Evolutionary conservation across 1,140 invertebrate species (phyloP), one percentile per base, ranked within the genome.

Genomic region (Tetragonula clypearis): DNA sequence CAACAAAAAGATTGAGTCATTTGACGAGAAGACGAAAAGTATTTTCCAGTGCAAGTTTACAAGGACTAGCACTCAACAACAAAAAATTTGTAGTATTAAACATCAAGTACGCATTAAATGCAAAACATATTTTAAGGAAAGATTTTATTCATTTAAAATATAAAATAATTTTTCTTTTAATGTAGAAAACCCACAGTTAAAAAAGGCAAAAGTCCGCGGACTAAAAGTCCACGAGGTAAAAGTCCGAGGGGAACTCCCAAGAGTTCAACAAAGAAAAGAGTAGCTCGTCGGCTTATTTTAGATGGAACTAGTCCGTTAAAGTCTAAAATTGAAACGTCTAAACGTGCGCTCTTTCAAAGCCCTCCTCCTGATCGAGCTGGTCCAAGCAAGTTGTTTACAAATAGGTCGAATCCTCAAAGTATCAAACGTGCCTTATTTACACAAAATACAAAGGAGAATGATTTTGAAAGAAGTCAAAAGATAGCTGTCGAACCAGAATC

Each of bases 1-100:
- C 97, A 0, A 96, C 96, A 0, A 96, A 96, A 79, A 93, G 96
- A 62, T 91, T 97, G 60, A 97, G 96, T 75, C 96, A 97, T 90
- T 93, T 97, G 82, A 96, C 96, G 0, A 95, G 95, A 65, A 93
- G 97, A 30, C 93, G 96, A 66, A 95, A 96, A 86, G 96, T 96
- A 8, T 97, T 97, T 91, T 97, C 96, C 56, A 97, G 95, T 81
- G 94, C 94, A 11, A 95, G 95, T 91, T 91, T 95, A 35, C 92
- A 94, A 82, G 92, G 88, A 78, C 72, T 95, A 62, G 90, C 90
- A 49, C 80, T 92, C 62, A 82, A 90, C 4, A 91, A 95, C 82
- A 95, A 94, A 71, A 94, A 92, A 79, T 87, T 93, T 69, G 78
- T 94, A 65, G 77, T 94, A 11, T 81, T 95, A 49, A 93, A 91